These are phyloP conservation scores for Dolichotis patagonum DNA, from an alignment of 2,113 vertebrate genomes.

Conservation along the genomic window DNA sequence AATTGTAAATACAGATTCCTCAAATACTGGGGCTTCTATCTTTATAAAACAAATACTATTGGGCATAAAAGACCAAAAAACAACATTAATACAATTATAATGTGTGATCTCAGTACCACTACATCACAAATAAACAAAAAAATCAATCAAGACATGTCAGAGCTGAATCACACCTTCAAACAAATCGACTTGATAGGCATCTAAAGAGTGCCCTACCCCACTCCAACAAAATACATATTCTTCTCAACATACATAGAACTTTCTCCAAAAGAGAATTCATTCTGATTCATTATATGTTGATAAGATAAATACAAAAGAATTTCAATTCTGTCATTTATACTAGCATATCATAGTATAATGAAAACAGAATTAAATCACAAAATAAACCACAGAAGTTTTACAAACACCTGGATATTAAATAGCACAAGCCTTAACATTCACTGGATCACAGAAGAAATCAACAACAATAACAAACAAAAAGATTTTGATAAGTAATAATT, in stretches of 20 bases:
- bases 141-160: neutral
- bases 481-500: neutral
- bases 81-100: neutral
- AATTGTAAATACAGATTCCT: neutral
- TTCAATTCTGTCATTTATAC: neutral
- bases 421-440: neutral
- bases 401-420: neutral
- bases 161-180: neutral
- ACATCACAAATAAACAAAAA: neutral
- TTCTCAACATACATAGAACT: neutral
- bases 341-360: neutral
- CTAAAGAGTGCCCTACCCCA: neutral
- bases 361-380: neutral
- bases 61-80: neutral
- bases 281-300: neutral
- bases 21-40: neutral
- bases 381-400: neutral
- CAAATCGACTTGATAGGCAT: neutral
- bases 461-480: neutral
- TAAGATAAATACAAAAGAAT: neutral
- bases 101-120: neutral
- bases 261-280: neutral
- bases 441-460: neutral
- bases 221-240: neutral
- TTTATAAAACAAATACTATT: neutral